A percentile compares a stretch with the other conserved stretches of the same genome.
These are phyloP conservation scores for Tachyglossus aculeatus DNA, from an alignment of 2,797 vertebrate genomes.

Conservation along the genomic window DNA sequence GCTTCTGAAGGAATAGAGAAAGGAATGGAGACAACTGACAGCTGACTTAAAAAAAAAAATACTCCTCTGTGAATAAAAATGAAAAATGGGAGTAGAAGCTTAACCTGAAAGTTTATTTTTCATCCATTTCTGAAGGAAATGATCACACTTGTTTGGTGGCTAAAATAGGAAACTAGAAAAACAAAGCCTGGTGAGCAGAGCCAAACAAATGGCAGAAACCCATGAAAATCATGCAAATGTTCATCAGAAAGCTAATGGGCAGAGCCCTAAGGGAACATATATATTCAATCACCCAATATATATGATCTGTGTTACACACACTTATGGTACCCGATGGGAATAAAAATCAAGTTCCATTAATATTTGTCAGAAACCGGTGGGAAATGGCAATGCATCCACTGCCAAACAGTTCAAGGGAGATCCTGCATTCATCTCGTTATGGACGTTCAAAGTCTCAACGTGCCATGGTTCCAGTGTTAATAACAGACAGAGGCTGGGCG, in stretches of 20 bases:
- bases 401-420: too few relatives aligned
- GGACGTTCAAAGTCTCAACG: too few relatives aligned
- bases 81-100: accelerated
- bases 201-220: background rate
- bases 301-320: too few relatives aligned
- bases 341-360: too few relatives aligned
- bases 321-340: too few relatives aligned
- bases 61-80: conserved; percentile 5
- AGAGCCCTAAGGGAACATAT: background rate
- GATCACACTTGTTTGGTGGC: background rate
- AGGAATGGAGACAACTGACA: conserved; percentile 23
- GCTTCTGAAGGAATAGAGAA: conserved; percentile 1
- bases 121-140: background rate
- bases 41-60: background rate
- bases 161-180: background rate
- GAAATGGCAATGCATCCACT: too few relatives aligned
- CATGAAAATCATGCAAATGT: background rate
- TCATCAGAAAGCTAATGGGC: background rate
- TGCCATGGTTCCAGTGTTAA: too few relatives aligned
- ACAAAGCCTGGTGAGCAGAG: background rate
- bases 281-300: background rate
- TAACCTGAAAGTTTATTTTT: background rate
- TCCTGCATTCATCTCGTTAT: too few relatives aligned
- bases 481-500: too few relatives aligned
- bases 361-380: too few relatives aligned